These are phyloP conservation scores for Aproaerema taeniolella DNA, from an alignment of 2,888 invertebrate genomes.

Conservation along the genomic window DNA sequence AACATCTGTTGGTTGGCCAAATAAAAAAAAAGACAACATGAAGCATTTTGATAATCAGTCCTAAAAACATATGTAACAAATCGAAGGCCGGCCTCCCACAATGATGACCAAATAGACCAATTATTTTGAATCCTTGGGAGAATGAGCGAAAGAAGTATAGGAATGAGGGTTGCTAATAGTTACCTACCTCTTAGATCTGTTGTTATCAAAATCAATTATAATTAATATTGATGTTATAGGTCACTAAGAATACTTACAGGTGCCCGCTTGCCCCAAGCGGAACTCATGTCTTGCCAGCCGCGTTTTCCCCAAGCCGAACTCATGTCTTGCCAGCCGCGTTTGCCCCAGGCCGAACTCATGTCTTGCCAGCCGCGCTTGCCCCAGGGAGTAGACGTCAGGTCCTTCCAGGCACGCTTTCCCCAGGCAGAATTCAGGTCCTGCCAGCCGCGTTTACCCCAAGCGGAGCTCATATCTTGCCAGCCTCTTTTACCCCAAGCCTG, in stretches of 20 bases:
- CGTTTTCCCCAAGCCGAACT: conserved; percentile 74
- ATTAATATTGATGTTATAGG: too few relatives aligned
- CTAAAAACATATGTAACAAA: too few relatives aligned
- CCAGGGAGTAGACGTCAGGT: conserved; percentile 74
- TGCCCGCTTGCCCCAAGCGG: conserved; percentile 78
- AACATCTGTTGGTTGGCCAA: too few relatives aligned
- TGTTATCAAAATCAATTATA: too few relatives aligned
- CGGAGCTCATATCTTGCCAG: conserved; percentile 62
- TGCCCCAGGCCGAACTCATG: conserved; percentile 62
- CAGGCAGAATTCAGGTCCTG: conserved; percentile 73
- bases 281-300: conserved; percentile 70
- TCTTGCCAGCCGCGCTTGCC: conserved; percentile 78
- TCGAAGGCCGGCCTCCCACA: too few relatives aligned
- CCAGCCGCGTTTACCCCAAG: conserved; percentile 80
- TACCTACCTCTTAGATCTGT: too few relatives aligned
- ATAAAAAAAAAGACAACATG: too few relatives aligned
- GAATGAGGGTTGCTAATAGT: too few relatives aligned
- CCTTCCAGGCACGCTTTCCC: conserved; percentile 80
- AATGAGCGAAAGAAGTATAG: too few relatives aligned
- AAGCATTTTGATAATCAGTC: too few relatives aligned
- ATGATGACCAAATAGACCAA: too few relatives aligned
- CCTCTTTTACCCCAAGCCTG: conserved; percentile 27
- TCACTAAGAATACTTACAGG: not conserved
- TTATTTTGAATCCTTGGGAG: too few relatives aligned
- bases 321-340: conserved; percentile 76